These are phyloP conservation scores for Callyntrura sp. DNA, from an alignment of 2,888 invertebrate species.

Conservation along the genomic window DNA sequence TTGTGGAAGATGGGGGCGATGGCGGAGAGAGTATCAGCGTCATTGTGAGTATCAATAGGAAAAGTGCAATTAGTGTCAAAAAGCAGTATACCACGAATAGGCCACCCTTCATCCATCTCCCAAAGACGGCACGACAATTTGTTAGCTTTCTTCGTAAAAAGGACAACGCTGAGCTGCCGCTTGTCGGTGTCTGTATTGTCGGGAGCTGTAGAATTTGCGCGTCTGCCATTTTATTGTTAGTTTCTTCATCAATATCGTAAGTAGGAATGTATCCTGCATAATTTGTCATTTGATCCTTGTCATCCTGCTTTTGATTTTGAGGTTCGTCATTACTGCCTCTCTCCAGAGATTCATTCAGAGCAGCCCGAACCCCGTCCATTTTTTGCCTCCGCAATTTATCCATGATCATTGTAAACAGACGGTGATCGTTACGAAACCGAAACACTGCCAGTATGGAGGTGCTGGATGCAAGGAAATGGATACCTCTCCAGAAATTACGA, in stretches of 20 bases:
- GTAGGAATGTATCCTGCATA: slow-evolving; percentile 57
- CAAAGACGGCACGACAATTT: neutral
- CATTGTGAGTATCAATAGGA: slow-evolving; percentile 17
- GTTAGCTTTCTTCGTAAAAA: neutral
- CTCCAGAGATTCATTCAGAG: neutral
- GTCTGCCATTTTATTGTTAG: slow-evolving; percentile 51
- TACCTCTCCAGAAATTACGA: neutral
- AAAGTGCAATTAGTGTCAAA: slow-evolving; percentile 33
- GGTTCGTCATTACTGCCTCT: slow-evolving; percentile 28
- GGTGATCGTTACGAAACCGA: neutral
- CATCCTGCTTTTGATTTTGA: slow-evolving; percentile 34
- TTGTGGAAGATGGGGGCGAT: neutral
- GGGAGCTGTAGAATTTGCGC: neutral
- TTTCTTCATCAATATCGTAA: slow-evolving; percentile 37
- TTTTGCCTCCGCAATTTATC: slow-evolving; percentile 5
- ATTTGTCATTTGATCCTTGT: slow-evolving; percentile 73
- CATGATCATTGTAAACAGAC: slow-evolving; percentile 7
- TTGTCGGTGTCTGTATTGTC: neutral
- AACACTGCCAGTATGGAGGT: neutral
- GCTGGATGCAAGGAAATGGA: neutral
- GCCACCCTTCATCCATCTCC: neutral
- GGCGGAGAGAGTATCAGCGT: neutral
- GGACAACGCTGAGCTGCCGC: neutral
- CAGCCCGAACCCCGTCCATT: neutral
- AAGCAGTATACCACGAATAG: neutral